Percentiles rank a stretch among this genome's conserved stretches.
These are phyloP conservation scores for Carapus acus DNA, from an alignment of 2,797 vertebrate genomes.

Conservation along the genomic window DNA sequence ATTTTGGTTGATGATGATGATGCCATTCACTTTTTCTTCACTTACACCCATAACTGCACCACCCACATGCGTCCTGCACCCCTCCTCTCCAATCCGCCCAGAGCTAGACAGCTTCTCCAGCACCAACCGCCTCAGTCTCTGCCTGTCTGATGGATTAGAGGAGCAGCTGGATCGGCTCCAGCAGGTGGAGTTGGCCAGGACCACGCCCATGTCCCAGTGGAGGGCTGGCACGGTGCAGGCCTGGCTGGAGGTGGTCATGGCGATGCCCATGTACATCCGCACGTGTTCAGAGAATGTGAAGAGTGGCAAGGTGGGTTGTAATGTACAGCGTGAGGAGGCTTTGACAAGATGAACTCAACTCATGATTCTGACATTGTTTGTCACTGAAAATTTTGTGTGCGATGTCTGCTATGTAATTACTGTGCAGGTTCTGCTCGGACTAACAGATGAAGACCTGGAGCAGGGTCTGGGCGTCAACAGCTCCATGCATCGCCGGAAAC, in stretches of 20 bases:
- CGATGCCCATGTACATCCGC: slow-evolving; percentile 88
- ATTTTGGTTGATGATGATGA: too few species aligned
- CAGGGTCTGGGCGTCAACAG: slow-evolving; percentile 78
- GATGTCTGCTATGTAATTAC: background rate
- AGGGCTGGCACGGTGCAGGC: slow-evolving; percentile 83
- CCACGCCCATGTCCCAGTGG: slow-evolving; percentile 82
- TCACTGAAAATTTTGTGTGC: too few species aligned
- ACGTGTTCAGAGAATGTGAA: slow-evolving; percentile 83
- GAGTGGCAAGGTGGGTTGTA: slow-evolving; percentile 78
- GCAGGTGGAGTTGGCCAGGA: slow-evolving; percentile 81
- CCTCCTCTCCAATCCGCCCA: slow-evolving; percentile 46
- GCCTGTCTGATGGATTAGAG: slow-evolving; percentile 78
- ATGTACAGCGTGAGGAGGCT: background rate
- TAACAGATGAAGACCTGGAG: slow-evolving; percentile 84
- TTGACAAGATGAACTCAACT: too few species aligned
- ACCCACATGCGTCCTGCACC: slow-evolving; percentile 29
- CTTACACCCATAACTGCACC: slow-evolving; percentile 53
- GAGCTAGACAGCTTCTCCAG: slow-evolving; percentile 74
- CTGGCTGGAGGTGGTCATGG: slow-evolving; percentile 90
- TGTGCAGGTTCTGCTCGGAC: slow-evolving; percentile 78
- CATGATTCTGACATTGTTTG: too few species aligned
- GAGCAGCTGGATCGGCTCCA: slow-evolving; percentile 82
- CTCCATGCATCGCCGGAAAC: slow-evolving; percentile 82
- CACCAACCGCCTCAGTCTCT: slow-evolving; percentile 71
- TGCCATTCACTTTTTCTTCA: slow-evolving; percentile 35